phyloP scores from a whole-genome alignment of 2,113 vertebrate genomes.

The Corapipo altera region DNA sequence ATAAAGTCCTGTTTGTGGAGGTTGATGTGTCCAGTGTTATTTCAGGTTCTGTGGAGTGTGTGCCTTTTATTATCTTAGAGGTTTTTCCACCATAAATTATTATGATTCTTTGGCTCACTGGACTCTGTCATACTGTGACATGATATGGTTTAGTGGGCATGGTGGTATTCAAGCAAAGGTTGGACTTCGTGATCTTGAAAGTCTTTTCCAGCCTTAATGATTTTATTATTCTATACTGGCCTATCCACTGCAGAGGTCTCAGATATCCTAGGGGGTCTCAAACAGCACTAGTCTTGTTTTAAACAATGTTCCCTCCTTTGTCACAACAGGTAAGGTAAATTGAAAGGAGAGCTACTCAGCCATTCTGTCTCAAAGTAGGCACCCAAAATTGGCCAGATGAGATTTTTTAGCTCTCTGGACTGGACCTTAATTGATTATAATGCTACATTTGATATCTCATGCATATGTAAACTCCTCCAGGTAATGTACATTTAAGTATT shows the following conservation, averaged over 20 bases:
- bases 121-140: background rate
- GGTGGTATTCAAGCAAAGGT: background rate
- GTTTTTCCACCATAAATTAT: background rate
- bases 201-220: background rate
- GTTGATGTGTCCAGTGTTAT: background rate
- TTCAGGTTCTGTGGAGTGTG: background rate
- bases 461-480: background rate
- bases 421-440: background rate
- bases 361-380: background rate
- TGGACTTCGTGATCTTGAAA: background rate
- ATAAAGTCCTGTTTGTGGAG: background rate
- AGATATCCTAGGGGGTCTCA: background rate
- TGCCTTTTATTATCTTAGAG: background rate
- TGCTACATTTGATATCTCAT: background rate
- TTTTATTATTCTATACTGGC: background rate
- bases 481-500: background rate
- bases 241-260: background rate
- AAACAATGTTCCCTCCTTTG: rapidly evolving
- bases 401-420: background rate
- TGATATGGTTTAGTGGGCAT: background rate
- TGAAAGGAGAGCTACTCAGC: background rate
- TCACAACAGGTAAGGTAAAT: background rate
- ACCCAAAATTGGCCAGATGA: background rate
- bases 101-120: background rate
- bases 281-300: background rate